Percentiles rank a stretch among this genome's conserved stretches.
These are phyloP conservation scores for Tautogolabrus adspersus DNA, from an alignment of 2,113 vertebrate species.

Conservation along the genomic window DNA sequence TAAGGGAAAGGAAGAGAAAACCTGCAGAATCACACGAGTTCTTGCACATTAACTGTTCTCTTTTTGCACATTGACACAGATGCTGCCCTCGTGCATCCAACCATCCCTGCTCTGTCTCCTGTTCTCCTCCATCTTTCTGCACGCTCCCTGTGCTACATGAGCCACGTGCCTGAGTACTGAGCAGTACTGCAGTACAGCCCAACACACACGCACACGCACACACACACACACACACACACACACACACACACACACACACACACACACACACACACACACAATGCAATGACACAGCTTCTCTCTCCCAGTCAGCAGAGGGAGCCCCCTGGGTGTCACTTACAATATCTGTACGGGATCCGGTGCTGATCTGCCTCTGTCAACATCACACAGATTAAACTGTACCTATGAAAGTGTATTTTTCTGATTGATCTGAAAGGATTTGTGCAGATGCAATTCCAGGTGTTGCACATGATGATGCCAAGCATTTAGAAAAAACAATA, in stretches of 20 bases:
- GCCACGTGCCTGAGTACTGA: slow-evolving; percentile 67
- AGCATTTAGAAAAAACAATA: not conserved
- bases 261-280: slow-evolving; percentile 34
- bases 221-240: slow-evolving; percentile 27
- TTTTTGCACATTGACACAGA: slow-evolving; percentile 17
- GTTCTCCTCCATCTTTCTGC: slow-evolving; percentile 51
- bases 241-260: slow-evolving; percentile 8
- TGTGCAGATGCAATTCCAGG: not conserved
- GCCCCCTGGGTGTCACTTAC: slow-evolving; percentile 12
- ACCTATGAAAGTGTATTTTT: not conserved
- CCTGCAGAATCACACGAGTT: not conserved
- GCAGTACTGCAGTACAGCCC: slow-evolving; percentile 66
- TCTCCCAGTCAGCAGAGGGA: slow-evolving; percentile 40
- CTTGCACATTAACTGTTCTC: not conserved
- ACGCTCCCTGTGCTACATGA: slow-evolving; percentile 54
- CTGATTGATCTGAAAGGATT: not conserved
- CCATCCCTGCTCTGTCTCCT: slow-evolving; percentile 27
- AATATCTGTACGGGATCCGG: not conserved
- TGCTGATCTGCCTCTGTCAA: slow-evolving; percentile 3
- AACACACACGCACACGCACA: slow-evolving; percentile 22
- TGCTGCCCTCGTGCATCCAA: slow-evolving; percentile 36
- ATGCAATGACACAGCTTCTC: slow-evolving; percentile 71
- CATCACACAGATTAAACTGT: not conserved
- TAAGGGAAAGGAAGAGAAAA: not conserved
- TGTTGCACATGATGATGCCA: slow-evolving; percentile 6